phyloP scores from a whole-genome alignment of 2,113 vertebrate genomes.

The Ptilorrhoa leucosticta region DNA sequence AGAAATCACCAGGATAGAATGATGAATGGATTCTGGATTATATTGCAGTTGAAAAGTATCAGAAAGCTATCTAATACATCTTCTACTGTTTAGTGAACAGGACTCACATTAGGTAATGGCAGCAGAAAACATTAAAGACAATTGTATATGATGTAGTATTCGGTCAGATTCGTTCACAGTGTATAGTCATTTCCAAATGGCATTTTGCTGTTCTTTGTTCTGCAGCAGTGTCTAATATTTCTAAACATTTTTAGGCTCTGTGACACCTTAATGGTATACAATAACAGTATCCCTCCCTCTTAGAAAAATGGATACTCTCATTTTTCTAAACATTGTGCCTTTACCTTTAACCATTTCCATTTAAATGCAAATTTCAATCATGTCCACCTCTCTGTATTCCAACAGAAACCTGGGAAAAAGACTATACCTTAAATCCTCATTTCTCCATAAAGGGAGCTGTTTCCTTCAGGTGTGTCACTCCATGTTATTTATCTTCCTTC shows the following conservation, averaged over 20 bases:
- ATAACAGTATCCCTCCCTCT: constrained; percentile 70
- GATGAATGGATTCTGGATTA: constrained; percentile 41
- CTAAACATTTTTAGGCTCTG: constrained; percentile 74
- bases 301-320: constrained; percentile 81
- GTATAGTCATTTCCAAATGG: constrained; percentile 68
- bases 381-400: constrained; percentile 72
- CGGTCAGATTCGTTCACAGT: constrained; percentile 38
- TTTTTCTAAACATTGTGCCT: constrained; percentile 77
- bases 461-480: constrained; percentile 32
- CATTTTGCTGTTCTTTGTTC: constrained; percentile 56
- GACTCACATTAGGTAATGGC: constrained; percentile 47
- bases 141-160: constrained; percentile 52
- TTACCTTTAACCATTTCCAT: constrained; percentile 80
- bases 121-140: constrained; percentile 57
- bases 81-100: constrained; percentile 46
- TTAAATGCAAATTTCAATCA: constrained; percentile 84
- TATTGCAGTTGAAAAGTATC: constrained; percentile 29
- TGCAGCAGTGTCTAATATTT: constrained; percentile 70
- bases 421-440: constrained; percentile 65
- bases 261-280: constrained; percentile 78
- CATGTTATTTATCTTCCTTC: constrained; percentile 15
- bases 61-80: constrained; percentile 52
- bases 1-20: background rate
- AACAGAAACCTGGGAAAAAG: constrained; percentile 34
- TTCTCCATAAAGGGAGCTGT: constrained; percentile 31